phyloP scores from a whole-genome alignment of 1,140 invertebrate species.

The Diuraphis noxia region DNA sequence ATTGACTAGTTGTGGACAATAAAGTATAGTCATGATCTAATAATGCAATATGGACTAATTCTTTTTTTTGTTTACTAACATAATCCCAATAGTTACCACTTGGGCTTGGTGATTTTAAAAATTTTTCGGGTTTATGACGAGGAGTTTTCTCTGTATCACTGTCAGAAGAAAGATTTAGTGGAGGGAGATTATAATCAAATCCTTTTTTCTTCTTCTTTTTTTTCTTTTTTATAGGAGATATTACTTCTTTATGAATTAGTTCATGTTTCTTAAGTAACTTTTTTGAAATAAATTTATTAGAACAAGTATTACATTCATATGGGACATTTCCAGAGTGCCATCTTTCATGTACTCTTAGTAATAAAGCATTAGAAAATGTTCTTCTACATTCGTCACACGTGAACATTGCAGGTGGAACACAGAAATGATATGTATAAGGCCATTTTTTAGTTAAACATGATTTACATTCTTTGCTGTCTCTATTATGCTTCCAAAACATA shows the following conservation, averaged over 20 bases:
- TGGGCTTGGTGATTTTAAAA: constrained; percentile 15
- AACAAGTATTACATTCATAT: constrained; percentile 73
- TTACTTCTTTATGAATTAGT: constrained; percentile 38
- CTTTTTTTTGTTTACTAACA: constrained; percentile 39
- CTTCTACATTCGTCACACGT: constrained; percentile 78
- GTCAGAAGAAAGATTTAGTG: constrained; percentile 77
- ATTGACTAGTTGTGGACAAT: constrained; percentile 23
- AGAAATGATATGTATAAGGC: constrained; percentile 88
- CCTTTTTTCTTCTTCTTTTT: constrained; percentile 57
- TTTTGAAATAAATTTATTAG: constrained; percentile 78
- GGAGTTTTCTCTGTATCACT: constrained; percentile 63
- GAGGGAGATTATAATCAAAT: constrained; percentile 70
- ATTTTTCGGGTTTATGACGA: constrained; percentile 38
- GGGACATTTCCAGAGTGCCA: constrained; percentile 73
- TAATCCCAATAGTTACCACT: constrained; percentile 24
- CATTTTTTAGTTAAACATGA: constrained; percentile 84
- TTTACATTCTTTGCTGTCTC: constrained; percentile 81
- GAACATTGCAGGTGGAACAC: constrained; percentile 75
- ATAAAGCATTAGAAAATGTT: constrained; percentile 74
- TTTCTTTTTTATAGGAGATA: constrained; percentile 44
- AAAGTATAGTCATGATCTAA: constrained; percentile 15
- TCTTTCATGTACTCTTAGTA: constrained; percentile 79
- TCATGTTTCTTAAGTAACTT: constrained; percentile 74
- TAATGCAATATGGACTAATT: constrained; percentile 8
- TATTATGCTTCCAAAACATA: constrained; percentile 88